Percentiles rank a stretch among this genome's conserved stretches.
Conservation (phyloP, 2,113 vertebrate genomes). For the Limnothrissa miodon region DNA sequence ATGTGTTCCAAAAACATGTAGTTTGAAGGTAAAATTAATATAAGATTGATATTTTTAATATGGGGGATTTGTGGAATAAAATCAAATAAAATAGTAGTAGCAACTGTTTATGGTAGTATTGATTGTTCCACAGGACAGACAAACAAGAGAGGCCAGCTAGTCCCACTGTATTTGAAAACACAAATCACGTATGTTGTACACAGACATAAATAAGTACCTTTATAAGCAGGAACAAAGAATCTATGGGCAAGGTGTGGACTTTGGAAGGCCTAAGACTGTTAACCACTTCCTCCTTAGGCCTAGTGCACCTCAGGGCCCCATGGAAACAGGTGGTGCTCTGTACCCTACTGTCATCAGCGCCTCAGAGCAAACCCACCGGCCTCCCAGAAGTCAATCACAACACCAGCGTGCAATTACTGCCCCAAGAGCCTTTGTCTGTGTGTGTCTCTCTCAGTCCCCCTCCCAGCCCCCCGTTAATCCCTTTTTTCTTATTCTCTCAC, state of each 20-base stretch:
- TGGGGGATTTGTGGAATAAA: background rate
- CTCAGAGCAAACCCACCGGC: background rate
- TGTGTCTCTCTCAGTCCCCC: background rate
- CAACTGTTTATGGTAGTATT: background rate
- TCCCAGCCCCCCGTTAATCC: background rate
- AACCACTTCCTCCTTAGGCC: conserved; percentile 18
- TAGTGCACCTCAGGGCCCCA: conserved; percentile 29
- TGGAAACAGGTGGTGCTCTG: conserved; percentile 23
- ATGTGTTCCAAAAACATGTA: background rate
- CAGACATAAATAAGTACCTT: background rate
- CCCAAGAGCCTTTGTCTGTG: background rate
- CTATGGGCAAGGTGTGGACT: background rate
- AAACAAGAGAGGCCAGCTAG: background rate
- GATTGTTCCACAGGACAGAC: background rate
- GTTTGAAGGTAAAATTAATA: background rate
- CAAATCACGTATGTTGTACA: background rate
- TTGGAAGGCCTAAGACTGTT: background rate
- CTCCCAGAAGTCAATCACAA: conserved; percentile 33
- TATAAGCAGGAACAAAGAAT: background rate
- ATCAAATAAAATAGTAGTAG: background rate
- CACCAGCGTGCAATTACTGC: background rate
- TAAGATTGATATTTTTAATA: background rate
- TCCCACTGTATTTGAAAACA: background rate
- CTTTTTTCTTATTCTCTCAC: background rate
- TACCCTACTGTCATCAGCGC: conserved; percentile 29